Evolutionary conservation across 2,113 vertebrate genomes (phyloP), one percentile per base, ranked within the genome.

Genomic region (Mola mola): DNA sequence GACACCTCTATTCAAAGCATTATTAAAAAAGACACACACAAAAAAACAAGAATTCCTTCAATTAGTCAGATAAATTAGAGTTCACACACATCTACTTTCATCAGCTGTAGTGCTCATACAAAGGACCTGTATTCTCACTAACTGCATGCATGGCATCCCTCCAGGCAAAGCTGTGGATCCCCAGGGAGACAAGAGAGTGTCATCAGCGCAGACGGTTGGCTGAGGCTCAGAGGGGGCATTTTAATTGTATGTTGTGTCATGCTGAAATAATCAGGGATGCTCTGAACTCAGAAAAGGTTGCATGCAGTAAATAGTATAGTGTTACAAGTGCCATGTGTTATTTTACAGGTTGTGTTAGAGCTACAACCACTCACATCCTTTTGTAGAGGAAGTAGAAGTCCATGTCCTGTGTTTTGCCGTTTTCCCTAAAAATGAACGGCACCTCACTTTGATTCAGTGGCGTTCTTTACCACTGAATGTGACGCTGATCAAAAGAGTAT

Each of bases 211-310:
- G 78, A 74, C 20, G 44, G 20, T 58, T 78, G 80, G 81, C 82
- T 53, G 6, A 24, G 52, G 58, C 74, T 87, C 80, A 82, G 29
- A 72, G 59, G 67, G 31, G 69, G 53, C 37, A 1, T 70, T 81
- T 85, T 77, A 81, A 85, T 73, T 80, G 75, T 51, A 58, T 47
- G 51, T 74, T 0, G 15, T 78, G 78, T 73, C 73, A 80, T 58
- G 78, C 51, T 81, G 75, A 56, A 85, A 69, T 78, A 77, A 75
- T 87, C 75, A 70, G 47, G 12, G 26, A 37, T 52, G 62, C 66
- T 60, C 61, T 3, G 16, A 50, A 73, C 58, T 78, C 76, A 57
- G 25, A 47, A 66, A 72, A 70, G 68, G 58, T 71, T 81, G 38
- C 24, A 44, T 22, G 68, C 60, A 52, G 67, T 72, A 77, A 82